These are phyloP conservation scores for Danaus plexippus DNA, from an alignment of 1,140 invertebrate genomes.

Conservation along the genomic window DNA sequence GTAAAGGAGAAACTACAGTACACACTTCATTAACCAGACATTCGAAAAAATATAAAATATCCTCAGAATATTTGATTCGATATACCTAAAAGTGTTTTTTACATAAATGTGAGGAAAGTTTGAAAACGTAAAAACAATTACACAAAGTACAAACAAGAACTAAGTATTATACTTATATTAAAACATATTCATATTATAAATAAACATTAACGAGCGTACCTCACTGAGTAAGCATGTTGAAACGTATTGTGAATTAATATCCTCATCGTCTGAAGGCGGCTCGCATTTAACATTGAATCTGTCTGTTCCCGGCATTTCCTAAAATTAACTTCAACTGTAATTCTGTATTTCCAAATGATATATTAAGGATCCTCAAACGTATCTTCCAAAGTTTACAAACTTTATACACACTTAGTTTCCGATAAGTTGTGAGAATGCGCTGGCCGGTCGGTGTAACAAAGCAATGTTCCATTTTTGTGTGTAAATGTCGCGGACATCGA, in stretches of 20 bases:
- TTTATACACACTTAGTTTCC: no score
- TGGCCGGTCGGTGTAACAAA: slow-evolving; percentile 22
- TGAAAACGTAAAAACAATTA: no score
- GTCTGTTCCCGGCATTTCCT: slow-evolving; percentile 55
- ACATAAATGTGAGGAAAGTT: not conserved
- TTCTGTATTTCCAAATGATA: slow-evolving; percentile 3
- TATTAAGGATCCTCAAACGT: not conserved
- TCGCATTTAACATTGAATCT: slow-evolving; percentile 46
- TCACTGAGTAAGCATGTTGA: slow-evolving; percentile 28
- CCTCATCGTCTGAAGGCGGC: slow-evolving; percentile 49
- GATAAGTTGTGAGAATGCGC: not conserved
- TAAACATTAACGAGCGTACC: slow-evolving; percentile 21
- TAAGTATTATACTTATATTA: no score
- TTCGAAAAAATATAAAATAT: no score
- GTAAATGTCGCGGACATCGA: slow-evolving; percentile 38
- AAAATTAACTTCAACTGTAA: slow-evolving; percentile 2
- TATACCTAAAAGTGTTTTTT: not conserved
- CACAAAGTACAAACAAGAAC: no score
- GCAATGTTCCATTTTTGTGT: slow-evolving; percentile 36
- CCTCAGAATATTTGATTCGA: no score
- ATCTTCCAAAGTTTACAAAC: no score
- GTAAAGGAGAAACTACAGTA: no score
- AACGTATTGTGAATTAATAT: slow-evolving; percentile 34
- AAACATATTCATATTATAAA: no score
- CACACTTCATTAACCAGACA: no score